Evolutionary conservation across 2,888 invertebrate species (phyloP).

Genomic region (Ophioninae sp.): DNA sequence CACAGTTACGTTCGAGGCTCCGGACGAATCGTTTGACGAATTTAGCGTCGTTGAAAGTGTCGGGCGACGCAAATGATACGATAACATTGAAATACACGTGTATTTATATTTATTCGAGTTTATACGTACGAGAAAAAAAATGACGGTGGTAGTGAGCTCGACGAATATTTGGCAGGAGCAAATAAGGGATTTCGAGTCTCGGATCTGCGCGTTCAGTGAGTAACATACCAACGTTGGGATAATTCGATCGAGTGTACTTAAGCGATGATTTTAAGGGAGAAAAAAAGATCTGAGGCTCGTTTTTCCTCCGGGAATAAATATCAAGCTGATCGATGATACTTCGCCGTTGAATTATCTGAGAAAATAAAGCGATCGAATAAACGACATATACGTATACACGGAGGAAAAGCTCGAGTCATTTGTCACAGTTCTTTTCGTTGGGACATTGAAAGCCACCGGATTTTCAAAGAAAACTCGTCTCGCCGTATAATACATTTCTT

Average conservation of each 20-base stretch:
- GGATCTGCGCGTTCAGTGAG: slow-evolving; percentile 43
- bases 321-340: slow-evolving; percentile 55
- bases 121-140: slow-evolving; percentile 1
- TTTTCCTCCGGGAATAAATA: slow-evolving; percentile 33
- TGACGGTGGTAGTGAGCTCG: slow-evolving; percentile 36
- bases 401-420: slow-evolving; percentile 60
- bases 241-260: slow-evolving; percentile 1
- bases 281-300: not conserved
- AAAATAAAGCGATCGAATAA: slow-evolving; percentile 52
- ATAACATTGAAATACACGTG: not conserved
- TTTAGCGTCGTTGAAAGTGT: not conserved
- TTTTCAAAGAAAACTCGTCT: slow-evolving; percentile 53
- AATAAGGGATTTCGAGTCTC: slow-evolving; percentile 37
- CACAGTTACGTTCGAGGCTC: slow-evolving; percentile 45
- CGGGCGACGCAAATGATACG: not conserved
- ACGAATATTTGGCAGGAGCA: slow-evolving; percentile 13
- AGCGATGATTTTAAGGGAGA: not conserved
- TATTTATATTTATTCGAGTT: not conserved
- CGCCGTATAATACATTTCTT: slow-evolving; percentile 32
- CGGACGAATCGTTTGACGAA: slow-evolving; percentile 9
- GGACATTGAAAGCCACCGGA: slow-evolving; percentile 42
- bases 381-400: slow-evolving; percentile 18
- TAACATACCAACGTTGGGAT: slow-evolving; percentile 20
- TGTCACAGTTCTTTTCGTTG: slow-evolving; percentile 44
- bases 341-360: slow-evolving; percentile 38